Conservation (phyloP, 2,888 invertebrate genomes). For the Merodon equestris region DNA sequence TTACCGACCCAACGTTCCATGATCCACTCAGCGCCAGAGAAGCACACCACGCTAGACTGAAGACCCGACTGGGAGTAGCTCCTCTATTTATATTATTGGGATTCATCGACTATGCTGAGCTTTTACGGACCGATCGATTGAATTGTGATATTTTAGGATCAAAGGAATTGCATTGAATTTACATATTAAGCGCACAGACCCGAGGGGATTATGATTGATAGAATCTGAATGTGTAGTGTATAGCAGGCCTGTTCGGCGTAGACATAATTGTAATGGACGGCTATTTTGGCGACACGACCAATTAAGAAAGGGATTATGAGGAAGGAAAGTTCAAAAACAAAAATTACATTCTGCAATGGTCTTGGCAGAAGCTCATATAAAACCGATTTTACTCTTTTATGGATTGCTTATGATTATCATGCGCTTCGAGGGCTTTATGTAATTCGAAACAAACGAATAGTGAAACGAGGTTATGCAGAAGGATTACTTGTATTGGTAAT, state of each 20-base stretch:
- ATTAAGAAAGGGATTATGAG: too few relatives aligned
- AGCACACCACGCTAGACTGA: conserved; percentile 55
- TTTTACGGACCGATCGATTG: conserved; percentile 48
- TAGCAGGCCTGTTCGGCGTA: not conserved
- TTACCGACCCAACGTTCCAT: conserved; percentile 71
- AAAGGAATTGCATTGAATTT: conserved; percentile 38
- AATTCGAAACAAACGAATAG: too few relatives aligned
- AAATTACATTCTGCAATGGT: too few relatives aligned
- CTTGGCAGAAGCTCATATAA: too few relatives aligned
- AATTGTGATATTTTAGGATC: conserved; percentile 63
- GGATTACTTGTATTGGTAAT: too few relatives aligned
- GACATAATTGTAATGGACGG: too few relatives aligned
- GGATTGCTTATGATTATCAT: too few relatives aligned
- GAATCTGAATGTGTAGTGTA: conserved; percentile 19
- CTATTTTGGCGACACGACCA: too few relatives aligned
- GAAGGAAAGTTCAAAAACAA: too few relatives aligned
- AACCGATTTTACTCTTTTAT: too few relatives aligned
- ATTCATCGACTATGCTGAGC: conserved; percentile 33
- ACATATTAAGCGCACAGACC: conserved; percentile 17
- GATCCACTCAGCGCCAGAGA: conserved; percentile 35
- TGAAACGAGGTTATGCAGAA: too few relatives aligned
- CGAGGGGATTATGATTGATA: conserved; percentile 38
- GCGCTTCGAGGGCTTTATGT: too few relatives aligned
- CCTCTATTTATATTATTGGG: conserved; percentile 65
- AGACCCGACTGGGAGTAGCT: conserved; percentile 40